phyloP scores from a whole-genome alignment of 2,113 vertebrate species.

The Rhodinocichla rosea region DNA sequence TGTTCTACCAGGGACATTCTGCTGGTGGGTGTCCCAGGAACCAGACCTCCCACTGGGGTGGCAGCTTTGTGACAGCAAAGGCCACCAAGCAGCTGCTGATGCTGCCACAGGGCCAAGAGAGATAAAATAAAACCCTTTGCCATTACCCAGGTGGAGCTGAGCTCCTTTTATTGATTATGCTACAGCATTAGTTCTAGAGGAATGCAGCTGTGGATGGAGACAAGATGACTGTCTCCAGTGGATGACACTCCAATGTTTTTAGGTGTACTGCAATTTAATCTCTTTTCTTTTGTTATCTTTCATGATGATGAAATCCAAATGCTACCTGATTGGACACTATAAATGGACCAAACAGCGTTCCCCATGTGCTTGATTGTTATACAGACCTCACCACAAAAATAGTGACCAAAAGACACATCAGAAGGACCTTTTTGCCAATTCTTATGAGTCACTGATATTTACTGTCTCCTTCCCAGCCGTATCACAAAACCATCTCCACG shows the following conservation, averaged over 20 bases:
- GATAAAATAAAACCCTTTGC: not conserved
- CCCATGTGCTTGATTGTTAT: not conserved
- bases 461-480: not conserved
- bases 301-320: not conserved
- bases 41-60: rapidly evolving
- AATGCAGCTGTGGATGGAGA: not conserved
- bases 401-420: not conserved
- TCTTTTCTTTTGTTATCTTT: not conserved
- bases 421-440: not conserved
- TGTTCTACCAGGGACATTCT: rapidly evolving
- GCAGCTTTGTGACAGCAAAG: not conserved
- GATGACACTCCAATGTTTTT: rapidly evolving
- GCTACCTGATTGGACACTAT: not conserved
- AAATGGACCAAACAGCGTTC: not conserved
- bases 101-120: not conserved
- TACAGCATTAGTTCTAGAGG: not conserved
- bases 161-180: not conserved
- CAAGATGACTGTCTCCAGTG: constrained; percentile 30
- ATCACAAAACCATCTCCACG: not conserved
- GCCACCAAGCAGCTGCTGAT: not conserved
- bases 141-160: not conserved
- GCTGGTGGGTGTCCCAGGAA: not conserved
- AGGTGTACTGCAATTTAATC: not conserved
- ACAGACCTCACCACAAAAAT: not conserved
- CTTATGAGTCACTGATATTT: not conserved